These are phyloP conservation scores for Corticium candelabrum DNA, from an alignment of 37 sponge, comb jelly and placozoan genomes.

Conservation along the genomic window DNA sequence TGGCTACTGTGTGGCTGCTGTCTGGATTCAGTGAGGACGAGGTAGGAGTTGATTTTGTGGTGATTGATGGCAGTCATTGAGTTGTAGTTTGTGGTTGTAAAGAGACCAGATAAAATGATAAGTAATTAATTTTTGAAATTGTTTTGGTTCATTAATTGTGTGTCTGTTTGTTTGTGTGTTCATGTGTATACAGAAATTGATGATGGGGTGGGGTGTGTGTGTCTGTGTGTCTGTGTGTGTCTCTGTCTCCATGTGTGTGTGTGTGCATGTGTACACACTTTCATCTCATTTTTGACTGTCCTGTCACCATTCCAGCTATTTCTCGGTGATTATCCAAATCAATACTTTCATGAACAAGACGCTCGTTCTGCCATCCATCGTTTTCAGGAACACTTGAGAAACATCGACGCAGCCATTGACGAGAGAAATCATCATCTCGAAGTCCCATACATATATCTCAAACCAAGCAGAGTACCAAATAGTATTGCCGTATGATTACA, in stretches of 20 bases:
- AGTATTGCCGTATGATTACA: slow-evolving; percentile 34
- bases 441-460: slow-evolving; percentile 40
- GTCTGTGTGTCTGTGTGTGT: too few relatives aligned
- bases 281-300: too few relatives aligned
- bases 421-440: slow-evolving; percentile 40
- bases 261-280: too few relatives aligned
- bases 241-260: too few relatives aligned
- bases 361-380: neutral
- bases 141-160: too few relatives aligned
- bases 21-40: slow-evolving; percentile 8
- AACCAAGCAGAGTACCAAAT: slow-evolving; percentile 22
- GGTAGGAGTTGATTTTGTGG: neutral
- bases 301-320: too few relatives aligned
- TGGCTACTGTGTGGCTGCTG: neutral
- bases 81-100: too few relatives aligned
- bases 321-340: slow-evolving; percentile 12
- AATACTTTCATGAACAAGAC: neutral
- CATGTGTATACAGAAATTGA: too few relatives aligned
- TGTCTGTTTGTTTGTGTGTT: too few relatives aligned
- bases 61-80: too few relatives aligned
- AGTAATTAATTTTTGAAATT: neutral
- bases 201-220: too few relatives aligned
- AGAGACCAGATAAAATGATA: too few relatives aligned
- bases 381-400: slow-evolving; percentile 13
- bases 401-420: slow-evolving; percentile 6